phyloP scores from a whole-genome alignment of 2,888 invertebrate species.

The Nephrotoma guestfalica region DNA sequence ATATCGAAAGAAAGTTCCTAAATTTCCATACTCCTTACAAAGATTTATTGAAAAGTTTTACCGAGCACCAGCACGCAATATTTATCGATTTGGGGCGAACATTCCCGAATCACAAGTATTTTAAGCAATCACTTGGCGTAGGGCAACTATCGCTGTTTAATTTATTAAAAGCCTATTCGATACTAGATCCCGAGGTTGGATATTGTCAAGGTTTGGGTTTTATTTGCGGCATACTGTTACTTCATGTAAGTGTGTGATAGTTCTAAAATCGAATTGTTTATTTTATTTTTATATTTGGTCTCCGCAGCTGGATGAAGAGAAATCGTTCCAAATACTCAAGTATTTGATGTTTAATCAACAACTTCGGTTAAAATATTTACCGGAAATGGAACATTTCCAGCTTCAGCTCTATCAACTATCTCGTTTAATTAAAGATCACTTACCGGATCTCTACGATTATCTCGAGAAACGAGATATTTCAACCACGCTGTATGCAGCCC shows the following conservation, averaged over 20 bases:
- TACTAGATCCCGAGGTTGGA: conserved; percentile 86
- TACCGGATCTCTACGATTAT: conserved; percentile 75
- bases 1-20: conserved; percentile 56
- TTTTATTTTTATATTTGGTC: conserved; percentile 4
- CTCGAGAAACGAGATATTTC: conserved; percentile 79
- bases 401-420: conserved; percentile 83
- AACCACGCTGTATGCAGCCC: conserved; percentile 89
- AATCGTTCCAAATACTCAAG: conserved; percentile 73
- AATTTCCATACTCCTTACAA: conserved; percentile 67
- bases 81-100: conserved; percentile 80
- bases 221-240: conserved; percentile 79
- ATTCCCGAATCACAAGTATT: conserved; percentile 90
- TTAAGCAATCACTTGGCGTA: conserved; percentile 77
- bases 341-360: conserved; percentile 87
- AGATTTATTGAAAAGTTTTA: conserved; percentile 69
- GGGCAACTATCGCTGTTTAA: conserved; percentile 91
- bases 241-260: conserved; percentile 59
- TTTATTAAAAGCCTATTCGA: conserved; percentile 87
- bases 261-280: background rate
- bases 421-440: conserved; percentile 73
- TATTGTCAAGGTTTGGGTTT: conserved; percentile 96
- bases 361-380: conserved; percentile 76
- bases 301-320: conserved; percentile 80
- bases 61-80: conserved; percentile 93
- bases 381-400: conserved; percentile 91